Base-by-base conservation (phyloP, 2,797 vertebrate genomes). In the Periophthalmus magnuspinnatus region DNA sequence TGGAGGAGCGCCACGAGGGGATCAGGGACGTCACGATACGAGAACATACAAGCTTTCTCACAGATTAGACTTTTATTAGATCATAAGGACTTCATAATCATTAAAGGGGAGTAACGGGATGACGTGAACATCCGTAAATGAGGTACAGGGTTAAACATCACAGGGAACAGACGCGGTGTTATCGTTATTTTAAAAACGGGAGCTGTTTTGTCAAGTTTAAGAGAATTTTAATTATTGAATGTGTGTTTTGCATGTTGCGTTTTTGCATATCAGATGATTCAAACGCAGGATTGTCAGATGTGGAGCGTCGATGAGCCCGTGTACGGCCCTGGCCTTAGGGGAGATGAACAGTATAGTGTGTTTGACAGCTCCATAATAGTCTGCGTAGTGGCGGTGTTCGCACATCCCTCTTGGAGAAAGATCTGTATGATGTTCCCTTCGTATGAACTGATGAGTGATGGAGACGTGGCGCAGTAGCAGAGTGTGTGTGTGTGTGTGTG, bases 351-450 rank as follows among this genome's bases (percentile, higher is more conserved):
- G 79, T 65, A 64, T 80, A 71, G 52, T 6, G 60, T 5, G 71
- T 71, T 71, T 77, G 78, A 86, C 81, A 81, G 81, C 65, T 81
- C 75, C 65, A 74, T 84, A 83, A 85, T 87, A 83, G 81, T 74
- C 73, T 71, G 79, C 68, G 70, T 77, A 80, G 81, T 81, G 81
- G 78, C 70, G 79, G 78, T 85, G 88, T 86, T 83, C 57, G 77
- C 75, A 66, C 72, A 72, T 67, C 69, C 77, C 83, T 87, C 81
- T 87, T 78, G 70, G 75, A 82, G 72, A 76, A 85, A 80, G 78
- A 73, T 70, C 72, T 48, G 78, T 86, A 41, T 83, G 84, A 88
- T 86, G 85, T 79, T 83, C 65, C 68, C 78, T 82, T 81, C 78
- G 69, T 63, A 67, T 73, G 70, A 80, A 82, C 85, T 78, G 86